Base-by-base conservation (phyloP, 2,888 invertebrate species). In the Sceliomorpha sp. region DNA sequence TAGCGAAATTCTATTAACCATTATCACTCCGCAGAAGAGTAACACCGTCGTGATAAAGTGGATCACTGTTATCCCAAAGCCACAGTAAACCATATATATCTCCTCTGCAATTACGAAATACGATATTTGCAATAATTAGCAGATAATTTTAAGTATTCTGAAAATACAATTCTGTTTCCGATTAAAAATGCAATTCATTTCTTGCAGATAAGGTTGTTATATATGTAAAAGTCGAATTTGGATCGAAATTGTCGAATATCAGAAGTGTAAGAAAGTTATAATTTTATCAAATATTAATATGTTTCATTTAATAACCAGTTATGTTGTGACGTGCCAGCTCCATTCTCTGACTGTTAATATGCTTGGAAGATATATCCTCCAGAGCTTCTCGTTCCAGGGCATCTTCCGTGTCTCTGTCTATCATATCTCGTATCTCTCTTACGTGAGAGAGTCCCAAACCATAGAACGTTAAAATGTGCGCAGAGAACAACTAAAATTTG, bases 261-360 rank as follows among this genome's bases (percentile, higher is more conserved):
- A 24, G 7, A 24, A 5, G 24, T 5, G 7, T 7, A 24, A 24
- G 12, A 32, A 9, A 10, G 32, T 5, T 24, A 7, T n/a, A 1
- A 9, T 31, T 31, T 9, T 9, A 31, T 31, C 9, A 31, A 6
- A 27, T 8, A 6, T 1, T n/a, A 27, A 6, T 3, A n/a, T 27
- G 6, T 8, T 32, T 48, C 26, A 15, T 58, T 8, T 31, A 73
- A 76, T 73, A 48, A 89, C 89, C 88, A 51, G 84, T 84, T 29
- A 89, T 89, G 47, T 89, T 84, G 40, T 88, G 87, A 74, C 89
- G 88, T 6, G 89, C 89, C 42, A 87, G 78, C 44, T 88, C 87
- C 83, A 89, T 87, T 59, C 84, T 84, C 15, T 84, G 86, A 26
- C 88, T 88, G 62, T 89, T 89, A 29, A 89, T 84, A 60, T 83